phyloP scores from a whole-genome alignment of 2,888 invertebrate genomes.

The Apamea monoglypha region DNA sequence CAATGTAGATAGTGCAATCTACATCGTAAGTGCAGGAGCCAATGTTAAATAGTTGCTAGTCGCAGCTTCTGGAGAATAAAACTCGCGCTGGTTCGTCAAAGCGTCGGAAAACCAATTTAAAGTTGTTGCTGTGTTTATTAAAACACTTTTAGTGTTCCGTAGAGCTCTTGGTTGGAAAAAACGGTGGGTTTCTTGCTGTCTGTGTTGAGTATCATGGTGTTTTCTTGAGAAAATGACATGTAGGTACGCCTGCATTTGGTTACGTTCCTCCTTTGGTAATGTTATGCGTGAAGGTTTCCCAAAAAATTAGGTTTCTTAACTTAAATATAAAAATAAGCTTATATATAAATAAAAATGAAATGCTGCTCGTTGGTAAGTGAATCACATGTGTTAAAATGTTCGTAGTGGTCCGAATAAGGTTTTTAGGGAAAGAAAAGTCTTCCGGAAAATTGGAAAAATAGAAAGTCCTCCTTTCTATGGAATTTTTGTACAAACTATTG shows the following conservation, averaged over 20 bases:
- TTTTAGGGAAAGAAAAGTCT: not conserved
- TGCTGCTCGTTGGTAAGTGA: not conserved
- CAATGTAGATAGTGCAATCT: conserved; percentile 37
- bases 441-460: not conserved
- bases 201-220: not conserved
- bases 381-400: too few relatives aligned
- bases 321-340: too few relatives aligned
- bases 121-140: conserved; percentile 61
- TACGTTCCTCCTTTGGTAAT: not conserved
- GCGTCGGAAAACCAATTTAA: conserved; percentile 63
- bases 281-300: not conserved
- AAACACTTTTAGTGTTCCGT: conserved; percentile 58
- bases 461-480: not conserved
- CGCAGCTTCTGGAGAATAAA: conserved; percentile 48
- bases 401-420: too few relatives aligned
- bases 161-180: conserved; percentile 5
- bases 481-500: not conserved
- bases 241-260: not conserved
- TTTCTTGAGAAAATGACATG: not conserved
- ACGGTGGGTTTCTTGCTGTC: not conserved
- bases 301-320: not conserved
- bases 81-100: conserved; percentile 56
- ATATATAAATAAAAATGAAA: not conserved
- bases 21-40: conserved; percentile 36
- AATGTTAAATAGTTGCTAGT: conserved; percentile 51